Conservation (phyloP, 2,113 vertebrate species). For the Dryoscopus gambensis region DNA sequence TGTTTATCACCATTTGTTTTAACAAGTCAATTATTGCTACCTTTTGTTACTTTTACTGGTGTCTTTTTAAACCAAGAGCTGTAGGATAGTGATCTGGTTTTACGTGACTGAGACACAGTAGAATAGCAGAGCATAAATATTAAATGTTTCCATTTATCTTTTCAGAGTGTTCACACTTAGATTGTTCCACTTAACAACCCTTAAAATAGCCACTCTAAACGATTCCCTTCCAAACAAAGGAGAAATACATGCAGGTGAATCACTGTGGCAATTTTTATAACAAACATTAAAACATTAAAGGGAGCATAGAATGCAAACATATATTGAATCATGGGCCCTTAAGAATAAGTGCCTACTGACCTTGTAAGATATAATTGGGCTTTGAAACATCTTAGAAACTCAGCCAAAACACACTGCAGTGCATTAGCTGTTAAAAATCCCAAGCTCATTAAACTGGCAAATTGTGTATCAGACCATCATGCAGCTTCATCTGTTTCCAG, state of each 20-base stretch:
- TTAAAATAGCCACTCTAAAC: constrained; percentile 11
- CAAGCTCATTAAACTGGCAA: neutral
- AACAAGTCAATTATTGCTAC: neutral
- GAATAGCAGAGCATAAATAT: constrained; percentile 29
- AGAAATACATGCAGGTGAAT: constrained; percentile 5
- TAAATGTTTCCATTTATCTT: constrained; percentile 35
- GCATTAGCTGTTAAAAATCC: neutral
- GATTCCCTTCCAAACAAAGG: constrained; percentile 21
- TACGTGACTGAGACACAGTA: neutral
- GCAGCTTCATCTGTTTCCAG: neutral
- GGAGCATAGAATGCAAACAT: neutral
- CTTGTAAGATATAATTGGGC: neutral
- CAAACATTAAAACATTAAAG: constrained; percentile 3
- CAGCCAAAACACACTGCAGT: neutral
- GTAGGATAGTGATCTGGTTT: neutral
- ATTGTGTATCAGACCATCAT: neutral
- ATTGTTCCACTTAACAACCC: constrained; percentile 12
- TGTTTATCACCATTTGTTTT: neutral
- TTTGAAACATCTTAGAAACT: neutral
- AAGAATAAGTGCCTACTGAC: neutral
- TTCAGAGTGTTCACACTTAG: neutral
- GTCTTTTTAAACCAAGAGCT: neutral
- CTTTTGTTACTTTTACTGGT: neutral
- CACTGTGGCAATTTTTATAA: neutral
- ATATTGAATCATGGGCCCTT: neutral